Evolutionary conservation across 1,140 invertebrate species (phyloP).

Genomic region (Galendromus occidentalis): DNA sequence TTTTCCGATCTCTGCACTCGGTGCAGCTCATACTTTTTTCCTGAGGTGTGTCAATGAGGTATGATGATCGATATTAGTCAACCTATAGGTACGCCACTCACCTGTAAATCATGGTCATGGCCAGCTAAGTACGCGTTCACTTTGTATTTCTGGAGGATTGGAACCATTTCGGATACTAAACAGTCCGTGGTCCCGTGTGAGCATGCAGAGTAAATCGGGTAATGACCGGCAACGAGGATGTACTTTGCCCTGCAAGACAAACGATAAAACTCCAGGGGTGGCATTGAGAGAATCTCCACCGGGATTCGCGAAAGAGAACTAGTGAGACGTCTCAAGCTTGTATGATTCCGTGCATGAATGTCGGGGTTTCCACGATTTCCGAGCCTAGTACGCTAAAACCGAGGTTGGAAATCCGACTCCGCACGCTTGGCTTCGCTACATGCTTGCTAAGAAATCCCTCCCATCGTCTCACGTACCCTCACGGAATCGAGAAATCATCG

Average conservation of each 20-base stretch:
- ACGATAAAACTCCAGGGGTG: neutral
- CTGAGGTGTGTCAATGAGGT: neutral
- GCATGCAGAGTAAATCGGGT: conserved; percentile 33
- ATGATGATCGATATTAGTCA: neutral
- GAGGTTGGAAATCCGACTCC: too few relatives aligned
- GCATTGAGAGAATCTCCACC: too few relatives aligned
- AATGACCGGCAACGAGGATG: conserved; percentile 33
- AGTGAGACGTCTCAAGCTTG: too few relatives aligned
- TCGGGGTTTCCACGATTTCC: too few relatives aligned
- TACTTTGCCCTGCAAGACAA: conserved; percentile 31
- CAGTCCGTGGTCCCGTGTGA: conserved; percentile 32
- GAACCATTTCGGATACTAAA: conserved; percentile 27
- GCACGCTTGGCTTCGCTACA: too few relatives aligned
- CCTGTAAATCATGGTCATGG: conserved; percentile 34
- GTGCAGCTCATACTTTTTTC: neutral
- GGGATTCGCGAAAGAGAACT: too few relatives aligned
- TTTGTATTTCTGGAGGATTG: conserved; percentile 30
- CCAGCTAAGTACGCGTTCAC: conserved; percentile 33
- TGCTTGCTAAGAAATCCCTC: too few relatives aligned
- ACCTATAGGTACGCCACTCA: conserved; percentile 16
- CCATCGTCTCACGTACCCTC: too few relatives aligned
- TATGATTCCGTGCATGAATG: too few relatives aligned
- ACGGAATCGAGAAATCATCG: too few relatives aligned
- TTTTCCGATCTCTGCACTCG: too few relatives aligned
- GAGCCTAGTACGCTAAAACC: too few relatives aligned